Conservation (phyloP, 2,888 invertebrate species). For the Eupelmus urozonus region DNA sequence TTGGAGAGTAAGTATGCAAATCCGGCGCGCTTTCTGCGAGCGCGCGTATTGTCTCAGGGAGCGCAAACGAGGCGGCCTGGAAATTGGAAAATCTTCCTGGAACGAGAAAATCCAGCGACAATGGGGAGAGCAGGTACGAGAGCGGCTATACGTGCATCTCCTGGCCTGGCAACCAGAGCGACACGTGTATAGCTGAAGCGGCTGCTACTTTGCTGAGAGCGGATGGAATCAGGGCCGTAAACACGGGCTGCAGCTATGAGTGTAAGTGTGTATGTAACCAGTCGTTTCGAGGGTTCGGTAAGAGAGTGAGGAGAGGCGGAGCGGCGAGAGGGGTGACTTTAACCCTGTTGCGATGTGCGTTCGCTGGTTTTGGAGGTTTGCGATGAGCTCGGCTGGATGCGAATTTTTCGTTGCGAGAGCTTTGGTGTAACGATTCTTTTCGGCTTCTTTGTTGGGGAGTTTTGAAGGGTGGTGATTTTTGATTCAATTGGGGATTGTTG, state of each 20-base stretch:
- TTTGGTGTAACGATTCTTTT: background rate
- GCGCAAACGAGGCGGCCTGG: background rate
- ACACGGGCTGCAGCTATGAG: conserved; percentile 30
- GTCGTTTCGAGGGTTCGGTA: conserved; percentile 18
- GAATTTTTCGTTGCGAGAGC: background rate
- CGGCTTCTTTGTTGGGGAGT: too few species aligned
- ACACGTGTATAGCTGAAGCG: conserved; percentile 1
- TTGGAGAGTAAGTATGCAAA: background rate
- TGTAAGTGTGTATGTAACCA: conserved; percentile 12
- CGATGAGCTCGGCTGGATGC: background rate
- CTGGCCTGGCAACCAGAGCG: background rate
- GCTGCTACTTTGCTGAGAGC: background rate
- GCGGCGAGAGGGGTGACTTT: conserved; percentile 14
- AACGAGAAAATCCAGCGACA: background rate
- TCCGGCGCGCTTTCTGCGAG: too few species aligned
- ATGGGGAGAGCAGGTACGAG: conserved; percentile 10
- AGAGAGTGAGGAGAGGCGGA: conserved; percentile 1
- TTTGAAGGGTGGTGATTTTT: too few species aligned
- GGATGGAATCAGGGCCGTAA: conserved; percentile 7
- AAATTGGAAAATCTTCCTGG: conserved; percentile 39
- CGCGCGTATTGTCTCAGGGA: background rate
- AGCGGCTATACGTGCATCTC: too few species aligned
- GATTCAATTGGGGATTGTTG: too few species aligned
- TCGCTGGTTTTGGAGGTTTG: too few species aligned
- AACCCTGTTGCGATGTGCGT: conserved; percentile 4